These are phyloP conservation scores for Gambelia wislizenii DNA, from an alignment of 2,797 vertebrate species.

Conservation along the genomic window DNA sequence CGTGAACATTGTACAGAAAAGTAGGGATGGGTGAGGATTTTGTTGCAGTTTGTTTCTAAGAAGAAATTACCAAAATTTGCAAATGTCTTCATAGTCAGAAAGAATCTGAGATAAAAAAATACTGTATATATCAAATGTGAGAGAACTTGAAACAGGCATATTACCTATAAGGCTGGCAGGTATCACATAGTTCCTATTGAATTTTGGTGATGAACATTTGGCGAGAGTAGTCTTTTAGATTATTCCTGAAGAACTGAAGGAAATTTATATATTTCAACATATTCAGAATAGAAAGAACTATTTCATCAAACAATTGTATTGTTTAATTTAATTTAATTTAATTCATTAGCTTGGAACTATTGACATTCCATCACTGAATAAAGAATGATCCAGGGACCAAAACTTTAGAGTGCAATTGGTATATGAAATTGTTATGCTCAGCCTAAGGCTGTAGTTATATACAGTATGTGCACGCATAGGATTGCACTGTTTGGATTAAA, in stretches of 20 bases:
- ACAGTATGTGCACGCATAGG: too few species aligned
- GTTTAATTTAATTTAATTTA: too few species aligned
- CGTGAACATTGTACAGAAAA: neutral
- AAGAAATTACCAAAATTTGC: neutral
- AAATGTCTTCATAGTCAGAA: neutral
- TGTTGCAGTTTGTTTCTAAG: neutral
- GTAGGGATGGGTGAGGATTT: neutral
- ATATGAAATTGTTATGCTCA: neutral
- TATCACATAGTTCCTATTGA: neutral
- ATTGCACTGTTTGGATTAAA: neutral
- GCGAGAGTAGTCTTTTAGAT: too few species aligned
- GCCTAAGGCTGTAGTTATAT: neutral
- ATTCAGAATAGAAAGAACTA: too few species aligned
- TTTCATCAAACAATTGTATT: too few species aligned
- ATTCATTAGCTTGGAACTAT: too few species aligned
- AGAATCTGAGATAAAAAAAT: too few species aligned
- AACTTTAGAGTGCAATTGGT: neutral
- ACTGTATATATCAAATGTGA: too few species aligned
- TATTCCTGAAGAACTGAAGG: too few species aligned
- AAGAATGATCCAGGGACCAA: too few species aligned
- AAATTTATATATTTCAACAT: too few species aligned
- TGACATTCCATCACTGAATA: too few species aligned
- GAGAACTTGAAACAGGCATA: neutral
- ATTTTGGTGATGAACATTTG: neutral
- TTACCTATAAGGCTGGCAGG: neutral